Conservation (phyloP, 2,888 invertebrate genomes). For the Cerceris ruficornis region DNA sequence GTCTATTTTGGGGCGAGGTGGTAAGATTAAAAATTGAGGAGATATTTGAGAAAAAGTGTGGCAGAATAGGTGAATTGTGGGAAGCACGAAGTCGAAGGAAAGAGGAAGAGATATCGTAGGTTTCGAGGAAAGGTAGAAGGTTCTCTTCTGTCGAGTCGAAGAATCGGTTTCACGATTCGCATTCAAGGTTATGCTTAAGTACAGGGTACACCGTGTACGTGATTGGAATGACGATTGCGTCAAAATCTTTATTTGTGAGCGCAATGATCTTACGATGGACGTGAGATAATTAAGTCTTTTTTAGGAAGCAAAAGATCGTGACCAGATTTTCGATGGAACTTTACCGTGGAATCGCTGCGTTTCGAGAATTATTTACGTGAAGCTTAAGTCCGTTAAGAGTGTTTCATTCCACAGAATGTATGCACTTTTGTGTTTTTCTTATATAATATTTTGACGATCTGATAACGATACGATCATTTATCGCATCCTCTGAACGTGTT, state of each 20-base stretch:
- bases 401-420: neutral
- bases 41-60: no score
- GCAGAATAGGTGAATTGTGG: no score
- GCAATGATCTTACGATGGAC: constrained; percentile 68
- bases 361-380: constrained; percentile 23
- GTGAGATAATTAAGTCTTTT: constrained; percentile 71
- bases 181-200: constrained; percentile 61
- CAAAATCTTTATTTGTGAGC: constrained; percentile 65
- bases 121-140: neutral
- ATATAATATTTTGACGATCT: no score
- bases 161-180: constrained; percentile 62
- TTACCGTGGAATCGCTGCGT: constrained; percentile 6
- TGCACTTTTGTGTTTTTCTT: neutral
- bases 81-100: no score
- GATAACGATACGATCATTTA: no score
- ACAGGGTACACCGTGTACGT: constrained; percentile 59
- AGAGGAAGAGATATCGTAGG: neutral
- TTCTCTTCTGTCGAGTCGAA: constrained; percentile 25
- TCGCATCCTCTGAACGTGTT: no score
- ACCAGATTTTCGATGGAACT: constrained; percentile 47
- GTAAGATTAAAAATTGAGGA: no score
- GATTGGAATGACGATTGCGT: constrained; percentile 53
- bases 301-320: constrained; percentile 60
- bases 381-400: constrained; percentile 14
- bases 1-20: no score